Base-by-base conservation (phyloP, 2,113 vertebrate species). In the Cynopterus brachyotis region DNA sequence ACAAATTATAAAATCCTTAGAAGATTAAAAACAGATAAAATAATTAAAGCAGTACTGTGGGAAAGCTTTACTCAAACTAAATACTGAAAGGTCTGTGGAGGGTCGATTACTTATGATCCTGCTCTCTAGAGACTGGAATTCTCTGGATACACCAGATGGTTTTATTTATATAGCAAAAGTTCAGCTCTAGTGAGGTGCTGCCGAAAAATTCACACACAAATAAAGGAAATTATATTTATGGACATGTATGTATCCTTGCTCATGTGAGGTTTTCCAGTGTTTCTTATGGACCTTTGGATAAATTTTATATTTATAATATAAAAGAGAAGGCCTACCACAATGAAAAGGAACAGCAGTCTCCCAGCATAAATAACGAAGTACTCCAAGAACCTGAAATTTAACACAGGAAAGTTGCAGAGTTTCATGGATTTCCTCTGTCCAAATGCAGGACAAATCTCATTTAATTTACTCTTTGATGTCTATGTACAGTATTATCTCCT, bases 121-220 rank as follows among this genome's bases (percentile, higher is more conserved):
- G 96, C 93, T 97, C 98, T 98, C 98, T 95, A 91, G 98, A 98
- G 98, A 98, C 98, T 66, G 40, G 97, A 98, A 98, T 98, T 92
- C 97, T 98, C 98, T 88, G 98, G 97, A 97, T 93, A 97, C 88
- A 97, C 96, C 98, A 98, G 98, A 98, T 98, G 98, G 94, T 97
- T 98, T 98, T 98, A 98, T 98, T 98, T 98, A 98, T 97, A 83
- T 64, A 98, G 94, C 95, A 91, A 97, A 98, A 98, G 97, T 98
- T 98, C 97, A 98, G 66, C 83, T 98, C 96, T 87, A 97, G 96
- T 82, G 97, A 99, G 97, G 94, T 98, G 86, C 97, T 96, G 96
- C 96, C 97, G 97, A 87, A 89, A 90, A 96, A 95, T 98, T 97
- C 84, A 84, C 96, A 97, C 26, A 47, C 66, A 90, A 95, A 97